Percentiles rank a stretch among this genome's conserved stretches.
Evolutionary conservation across 1,140 invertebrate species (phyloP).

Genomic region (Cotesia typhae): DNA sequence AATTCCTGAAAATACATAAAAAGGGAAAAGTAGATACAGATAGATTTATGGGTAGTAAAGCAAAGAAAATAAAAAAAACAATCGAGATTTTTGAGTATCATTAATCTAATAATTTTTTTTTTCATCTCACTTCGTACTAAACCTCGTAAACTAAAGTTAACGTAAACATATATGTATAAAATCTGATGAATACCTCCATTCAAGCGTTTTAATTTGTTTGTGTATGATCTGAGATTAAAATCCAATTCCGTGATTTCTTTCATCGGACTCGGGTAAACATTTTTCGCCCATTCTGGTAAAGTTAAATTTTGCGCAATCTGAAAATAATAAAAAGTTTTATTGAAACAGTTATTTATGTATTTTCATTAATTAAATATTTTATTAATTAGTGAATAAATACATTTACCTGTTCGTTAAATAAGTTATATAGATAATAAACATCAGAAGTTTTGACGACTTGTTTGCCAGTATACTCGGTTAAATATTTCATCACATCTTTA

Average conservation of each 20-base stretch:
- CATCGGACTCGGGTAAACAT: constrained; percentile 56
- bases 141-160: constrained; percentile 12
- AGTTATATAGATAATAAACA: constrained; percentile 56
- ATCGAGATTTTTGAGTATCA: constrained; percentile 2
- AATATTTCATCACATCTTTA: constrained; percentile 52
- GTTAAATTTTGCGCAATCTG: constrained; percentile 56
- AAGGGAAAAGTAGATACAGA: constrained; percentile 4
- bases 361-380: no score
- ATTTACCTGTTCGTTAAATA: constrained; percentile 57
- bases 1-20: constrained; percentile 44
- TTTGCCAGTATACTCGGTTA: constrained; percentile 55
- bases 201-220: constrained; percentile 50
- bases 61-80: constrained; percentile 7
- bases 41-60: no score
- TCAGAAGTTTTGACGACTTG: constrained; percentile 43
- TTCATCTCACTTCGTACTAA: background rate
- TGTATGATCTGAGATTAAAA: constrained; percentile 54
- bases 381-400: constrained; percentile 17
- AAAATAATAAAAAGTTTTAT: background rate
- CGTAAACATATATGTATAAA: background rate
- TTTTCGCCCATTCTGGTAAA: constrained; percentile 54
- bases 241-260: constrained; percentile 53
- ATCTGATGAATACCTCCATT: constrained; percentile 52
- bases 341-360: background rate
- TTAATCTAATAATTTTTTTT: no score